Percentiles rank a stretch among this genome's conserved stretches.
These are phyloP conservation scores for Cariama cristata DNA, from an alignment of 2,113 vertebrate genomes.

Conservation along the genomic window DNA sequence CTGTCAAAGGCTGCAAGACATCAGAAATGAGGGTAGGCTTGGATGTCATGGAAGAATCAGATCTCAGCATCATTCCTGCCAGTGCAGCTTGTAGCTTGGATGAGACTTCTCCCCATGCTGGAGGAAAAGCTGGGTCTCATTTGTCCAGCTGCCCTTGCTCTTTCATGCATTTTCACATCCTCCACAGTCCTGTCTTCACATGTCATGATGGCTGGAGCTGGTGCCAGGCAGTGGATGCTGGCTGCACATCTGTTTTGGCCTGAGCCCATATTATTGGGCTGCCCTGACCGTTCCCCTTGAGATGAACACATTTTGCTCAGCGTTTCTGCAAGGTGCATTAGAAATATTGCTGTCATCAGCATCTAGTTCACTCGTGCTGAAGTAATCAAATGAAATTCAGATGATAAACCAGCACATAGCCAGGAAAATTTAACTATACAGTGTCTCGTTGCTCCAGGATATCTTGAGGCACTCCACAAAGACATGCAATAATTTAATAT, in stretches of 20 bases:
- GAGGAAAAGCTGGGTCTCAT: not conserved
- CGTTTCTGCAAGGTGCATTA: not conserved
- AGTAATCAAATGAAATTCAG: conserved; percentile 5
- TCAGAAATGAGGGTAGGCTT: not conserved
- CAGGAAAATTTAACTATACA: not conserved
- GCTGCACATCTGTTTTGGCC: not conserved
- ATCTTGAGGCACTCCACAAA: not conserved
- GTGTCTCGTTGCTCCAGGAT: not conserved
- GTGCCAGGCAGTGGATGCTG: not conserved
- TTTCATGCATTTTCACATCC: not conserved
- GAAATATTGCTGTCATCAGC: not conserved
- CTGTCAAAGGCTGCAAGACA: not conserved
- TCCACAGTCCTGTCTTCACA: not conserved
- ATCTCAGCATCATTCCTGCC: not conserved
- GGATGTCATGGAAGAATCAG: not conserved
- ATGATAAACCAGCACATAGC: not conserved
- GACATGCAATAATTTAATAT: not conserved
- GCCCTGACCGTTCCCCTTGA: not conserved
- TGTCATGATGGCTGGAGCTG: not conserved
- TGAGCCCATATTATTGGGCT: not conserved
- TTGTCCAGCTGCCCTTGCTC: not conserved
- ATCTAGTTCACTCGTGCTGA: not conserved
- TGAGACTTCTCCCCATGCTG: not conserved
- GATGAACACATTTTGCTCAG: not conserved
- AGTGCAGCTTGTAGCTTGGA: not conserved